A percentile compares a stretch with the other conserved stretches of the same genome.
These are phyloP conservation scores for Elgaria multicarinata DNA, from an alignment of 2,113 vertebrate genomes.

Conservation along the genomic window DNA sequence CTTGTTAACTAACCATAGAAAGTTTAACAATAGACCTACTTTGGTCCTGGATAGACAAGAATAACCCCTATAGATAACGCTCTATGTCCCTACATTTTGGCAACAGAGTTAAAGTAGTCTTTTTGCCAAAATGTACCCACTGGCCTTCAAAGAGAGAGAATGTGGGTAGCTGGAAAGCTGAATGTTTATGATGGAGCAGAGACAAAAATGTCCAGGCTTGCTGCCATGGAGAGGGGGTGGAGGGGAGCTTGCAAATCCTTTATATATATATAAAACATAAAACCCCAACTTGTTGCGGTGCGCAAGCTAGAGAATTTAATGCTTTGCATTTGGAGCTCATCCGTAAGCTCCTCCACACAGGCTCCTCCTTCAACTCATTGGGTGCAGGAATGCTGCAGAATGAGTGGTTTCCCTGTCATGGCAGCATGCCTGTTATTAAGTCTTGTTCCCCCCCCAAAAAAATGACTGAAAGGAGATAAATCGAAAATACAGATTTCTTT, in stretches of 20 bases:
- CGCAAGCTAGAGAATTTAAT: slow-evolving; percentile 49
- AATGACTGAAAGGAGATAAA: slow-evolving; percentile 56
- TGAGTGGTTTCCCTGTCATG: slow-evolving; percentile 49
- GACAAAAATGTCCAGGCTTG: slow-evolving; percentile 79
- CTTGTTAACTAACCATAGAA: neutral
- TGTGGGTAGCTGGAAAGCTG: slow-evolving; percentile 70
- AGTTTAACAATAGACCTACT: neutral
- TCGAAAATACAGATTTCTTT: slow-evolving; percentile 21
- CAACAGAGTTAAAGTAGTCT: slow-evolving; percentile 56
- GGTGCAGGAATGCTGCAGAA: slow-evolving; percentile 29
- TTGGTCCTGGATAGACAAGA: slow-evolving; percentile 36
- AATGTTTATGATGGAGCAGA: slow-evolving; percentile 77
- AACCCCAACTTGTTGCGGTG: neutral
- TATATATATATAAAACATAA: slow-evolving; percentile 19
- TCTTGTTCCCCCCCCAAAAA: too few relatives aligned
- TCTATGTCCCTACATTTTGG: slow-evolving; percentile 47
- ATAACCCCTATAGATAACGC: slow-evolving; percentile 70
- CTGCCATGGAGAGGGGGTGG: slow-evolving; percentile 62
- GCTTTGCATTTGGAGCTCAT: slow-evolving; percentile 8
- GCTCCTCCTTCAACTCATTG: slow-evolving; percentile 39
- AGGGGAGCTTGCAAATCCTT: slow-evolving; percentile 44
- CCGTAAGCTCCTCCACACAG: slow-evolving; percentile 19
- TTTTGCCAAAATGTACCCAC: slow-evolving; percentile 72
- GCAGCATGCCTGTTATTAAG: slow-evolving; percentile 37
- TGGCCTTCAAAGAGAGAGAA: slow-evolving; percentile 68